These are phyloP conservation scores for Anodontia alba DNA, from an alignment of 2,888 invertebrate species.

Conservation along the genomic window DNA sequence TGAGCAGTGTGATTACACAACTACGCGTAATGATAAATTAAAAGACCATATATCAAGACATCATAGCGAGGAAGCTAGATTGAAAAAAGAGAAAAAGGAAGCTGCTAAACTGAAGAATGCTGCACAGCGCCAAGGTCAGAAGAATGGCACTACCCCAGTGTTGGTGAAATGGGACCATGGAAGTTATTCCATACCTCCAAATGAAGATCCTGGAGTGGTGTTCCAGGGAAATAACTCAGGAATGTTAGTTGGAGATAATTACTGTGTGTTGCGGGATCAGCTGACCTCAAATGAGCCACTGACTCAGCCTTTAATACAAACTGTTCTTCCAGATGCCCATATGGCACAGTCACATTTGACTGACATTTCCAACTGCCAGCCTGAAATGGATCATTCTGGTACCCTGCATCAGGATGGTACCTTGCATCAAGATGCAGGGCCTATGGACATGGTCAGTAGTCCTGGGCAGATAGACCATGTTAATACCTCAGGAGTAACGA, in stretches of 20 bases:
- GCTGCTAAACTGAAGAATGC: conserved; percentile 14
- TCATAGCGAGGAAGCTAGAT: conserved; percentile 82
- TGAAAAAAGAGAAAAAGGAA: conserved; percentile 41
- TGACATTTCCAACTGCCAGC: conserved; percentile 6
- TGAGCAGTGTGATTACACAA: conserved; percentile 88
- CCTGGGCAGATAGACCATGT: conserved; percentile 40
- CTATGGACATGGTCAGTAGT: conserved; percentile 38
- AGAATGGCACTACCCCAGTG: conserved; percentile 38
- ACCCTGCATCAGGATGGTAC: not conserved
- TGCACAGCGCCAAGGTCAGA: conserved; percentile 30
- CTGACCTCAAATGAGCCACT: conserved; percentile 33
- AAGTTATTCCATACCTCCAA: conserved; percentile 35
- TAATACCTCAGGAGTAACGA: conserved; percentile 35
- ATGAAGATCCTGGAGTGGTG: conserved; percentile 17
- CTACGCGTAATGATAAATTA: conserved; percentile 88
- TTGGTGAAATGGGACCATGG: conserved; percentile 62
- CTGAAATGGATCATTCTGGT: conserved; percentile 1
- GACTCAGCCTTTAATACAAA: conserved; percentile 30
- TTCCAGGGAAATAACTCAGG: conserved; percentile 3
- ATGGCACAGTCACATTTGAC: not conserved
- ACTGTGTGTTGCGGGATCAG: conserved; percentile 50
- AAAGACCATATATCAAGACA: conserved; percentile 87
- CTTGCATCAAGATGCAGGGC: not conserved
- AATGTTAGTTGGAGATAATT: conserved; percentile 25
- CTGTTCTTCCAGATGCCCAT: conserved; percentile 8